Evolutionary conservation across 2,888 invertebrate genomes (phyloP).

Genomic region (Glaucopsyche alexis): DNA sequence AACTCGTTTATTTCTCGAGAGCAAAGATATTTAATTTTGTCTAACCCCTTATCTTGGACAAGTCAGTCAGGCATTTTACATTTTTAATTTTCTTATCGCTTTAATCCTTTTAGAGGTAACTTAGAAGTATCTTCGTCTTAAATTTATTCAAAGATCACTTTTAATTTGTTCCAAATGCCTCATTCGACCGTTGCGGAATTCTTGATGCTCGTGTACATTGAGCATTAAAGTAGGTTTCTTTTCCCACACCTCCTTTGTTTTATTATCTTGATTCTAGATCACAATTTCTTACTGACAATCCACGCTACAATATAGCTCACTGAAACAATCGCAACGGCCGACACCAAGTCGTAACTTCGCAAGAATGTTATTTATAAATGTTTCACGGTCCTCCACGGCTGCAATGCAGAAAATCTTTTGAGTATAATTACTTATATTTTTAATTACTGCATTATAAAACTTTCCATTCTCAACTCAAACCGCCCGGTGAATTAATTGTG

Average conservation of each 20-base stretch:
- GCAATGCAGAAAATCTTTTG: slow-evolving; percentile 5
- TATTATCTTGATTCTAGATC: slow-evolving; percentile 11
- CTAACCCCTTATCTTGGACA: not conserved
- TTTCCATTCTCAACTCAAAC: not conserved
- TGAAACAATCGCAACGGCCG: slow-evolving; percentile 11
- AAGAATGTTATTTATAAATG: slow-evolving; percentile 12
- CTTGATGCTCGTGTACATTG: not conserved
- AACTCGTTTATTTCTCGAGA: not conserved
- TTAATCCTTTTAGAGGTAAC: slow-evolving; percentile 1
- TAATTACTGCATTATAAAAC: slow-evolving; percentile 7
- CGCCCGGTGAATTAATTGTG: slow-evolving; percentile 5
- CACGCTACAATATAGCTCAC: slow-evolving; percentile 13
- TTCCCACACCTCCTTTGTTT: slow-evolving; percentile 15
- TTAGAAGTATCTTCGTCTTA: not conserved
- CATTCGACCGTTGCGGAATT: not conserved
- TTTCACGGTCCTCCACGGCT: slow-evolving; percentile 3
- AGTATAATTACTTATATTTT: slow-evolving; percentile 11
- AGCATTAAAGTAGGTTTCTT: not conserved
- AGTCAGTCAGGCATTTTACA: slow-evolving; percentile 12
- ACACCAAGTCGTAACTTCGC: slow-evolving; percentile 4
- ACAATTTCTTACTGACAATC: slow-evolving; percentile 16
- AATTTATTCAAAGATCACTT: not conserved
- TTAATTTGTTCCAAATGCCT: slow-evolving; percentile 15
- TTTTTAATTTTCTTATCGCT: not conserved
- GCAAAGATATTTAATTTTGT: not conserved